Base-by-base conservation (phyloP, 2,888 invertebrate species). In the Netelia fuscicornis region DNA sequence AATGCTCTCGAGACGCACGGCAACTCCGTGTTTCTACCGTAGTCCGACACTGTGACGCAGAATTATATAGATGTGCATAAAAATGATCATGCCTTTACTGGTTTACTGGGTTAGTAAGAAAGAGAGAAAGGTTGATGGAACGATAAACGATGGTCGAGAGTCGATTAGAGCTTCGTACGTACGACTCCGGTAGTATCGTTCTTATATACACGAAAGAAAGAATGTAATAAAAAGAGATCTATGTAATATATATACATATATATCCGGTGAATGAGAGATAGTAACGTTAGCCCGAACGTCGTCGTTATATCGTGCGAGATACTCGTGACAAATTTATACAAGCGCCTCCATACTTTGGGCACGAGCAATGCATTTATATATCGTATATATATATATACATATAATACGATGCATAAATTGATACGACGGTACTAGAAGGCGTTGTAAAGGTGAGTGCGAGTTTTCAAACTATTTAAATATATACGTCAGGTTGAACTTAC, bases 401-500 rank as follows among this genome's bases (percentile, higher is more conserved):
- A 65, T 54, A 25, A 65, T 37, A 62, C 48, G 54, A 81, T 42
- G 84, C 48, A 84, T 75, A 71, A 82, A 67, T 79, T 82, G 82
- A 79, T 85, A 62, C 75, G 78, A 75, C 56, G 62, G 75, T 75
- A 84, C 62, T 37, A 62, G 44, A 80, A 74, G 75, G 79, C 75
- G 62, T 62, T 37, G 13, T 67, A 52, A 42, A 77, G 77, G 83
- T 70, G 86, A 82, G 82, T 42, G 48, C 17, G 71, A 64, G 37
- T 72, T 65, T 65, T 72, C 72, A 80, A 80, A 80, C 62, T 72
- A 71, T 54, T 52, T 82, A 72, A 77, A 54, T 80, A 68, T 71
- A 83, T 76, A 80, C 68, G 79, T 70, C 62, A 82, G 74, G 56
- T 76, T 81, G 79, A 74, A 88, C 86, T 85, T 86, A 86, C 86